Evolutionary conservation across 2,888 invertebrate species (phyloP).

Genomic region (Drosophila fungiperda): DNA sequence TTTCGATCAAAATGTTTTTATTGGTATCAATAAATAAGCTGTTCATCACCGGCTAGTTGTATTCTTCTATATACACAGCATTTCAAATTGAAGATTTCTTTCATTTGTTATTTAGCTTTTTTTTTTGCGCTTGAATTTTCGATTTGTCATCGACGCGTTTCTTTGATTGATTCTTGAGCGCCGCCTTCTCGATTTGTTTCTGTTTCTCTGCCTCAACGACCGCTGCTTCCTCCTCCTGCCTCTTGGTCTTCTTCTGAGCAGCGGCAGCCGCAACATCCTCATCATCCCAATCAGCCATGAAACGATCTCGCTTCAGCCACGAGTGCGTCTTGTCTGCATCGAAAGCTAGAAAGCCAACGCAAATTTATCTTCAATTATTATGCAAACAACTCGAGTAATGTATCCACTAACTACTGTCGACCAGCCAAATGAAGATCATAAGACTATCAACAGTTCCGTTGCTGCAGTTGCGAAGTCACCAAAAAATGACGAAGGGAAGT

Average conservation of each 20-base stretch:
- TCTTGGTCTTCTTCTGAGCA: slow-evolving; percentile 73
- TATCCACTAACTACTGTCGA: slow-evolving; percentile 84
- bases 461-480: no score
- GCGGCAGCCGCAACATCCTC: slow-evolving; percentile 85
- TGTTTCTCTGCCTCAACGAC: slow-evolving; percentile 73
- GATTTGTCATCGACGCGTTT: slow-evolving; percentile 18
- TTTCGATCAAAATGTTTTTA: neutral
- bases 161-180: slow-evolving; percentile 54
- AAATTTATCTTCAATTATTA: no score
- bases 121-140: slow-evolving; percentile 42
- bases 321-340: slow-evolving; percentile 75
- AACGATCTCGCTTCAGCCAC: slow-evolving; percentile 85
- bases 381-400: no score
- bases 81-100: neutral
- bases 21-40: slow-evolving; percentile 55
- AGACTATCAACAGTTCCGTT: no score
- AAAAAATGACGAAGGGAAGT: no score
- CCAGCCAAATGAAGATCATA: no score
- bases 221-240: slow-evolving; percentile 71
- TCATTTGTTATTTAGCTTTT: slow-evolving; percentile 52
- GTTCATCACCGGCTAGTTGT: slow-evolving; percentile 39
- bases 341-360: slow-evolving; percentile 60
- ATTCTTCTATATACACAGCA: slow-evolving; percentile 36
- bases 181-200: slow-evolving; percentile 66
- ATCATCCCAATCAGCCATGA: slow-evolving; percentile 89